Conservation (phyloP, 2,888 invertebrate species). For the Lasioglossum malachurum region DNA sequence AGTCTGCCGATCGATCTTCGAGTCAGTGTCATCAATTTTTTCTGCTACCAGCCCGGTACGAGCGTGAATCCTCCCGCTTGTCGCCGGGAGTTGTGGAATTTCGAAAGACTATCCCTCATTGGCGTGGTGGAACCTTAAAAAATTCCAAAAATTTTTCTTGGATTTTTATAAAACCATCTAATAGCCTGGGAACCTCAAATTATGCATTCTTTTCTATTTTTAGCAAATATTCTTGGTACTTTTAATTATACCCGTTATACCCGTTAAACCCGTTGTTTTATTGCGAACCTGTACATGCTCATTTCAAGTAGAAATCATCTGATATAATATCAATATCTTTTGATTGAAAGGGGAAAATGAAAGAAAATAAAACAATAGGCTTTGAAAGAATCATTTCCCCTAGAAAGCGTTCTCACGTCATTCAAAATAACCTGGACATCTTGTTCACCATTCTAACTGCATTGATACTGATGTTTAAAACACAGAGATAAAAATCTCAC, state of each 20-base stretch:
- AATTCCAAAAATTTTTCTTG: not conserved
- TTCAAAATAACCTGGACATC: not conserved
- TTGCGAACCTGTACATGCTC: not conserved
- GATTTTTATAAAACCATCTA: not conserved
- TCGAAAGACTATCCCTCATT: not conserved
- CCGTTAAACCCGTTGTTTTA: too few relatives aligned
- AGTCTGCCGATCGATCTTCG: slow-evolving; percentile 14
- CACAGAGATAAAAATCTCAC: not conserved
- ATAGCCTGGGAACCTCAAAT: not conserved
- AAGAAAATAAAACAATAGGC: not conserved
- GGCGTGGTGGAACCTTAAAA: not conserved
- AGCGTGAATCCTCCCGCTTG: not conserved
- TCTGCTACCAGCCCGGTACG: not conserved
- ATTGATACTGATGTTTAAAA: not conserved
- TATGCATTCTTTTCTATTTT: not conserved
- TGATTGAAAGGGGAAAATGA: not conserved
- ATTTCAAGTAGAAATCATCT: not conserved
- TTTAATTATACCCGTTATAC: not conserved
- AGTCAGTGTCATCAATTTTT: slow-evolving; percentile 10
- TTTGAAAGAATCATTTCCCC: not conserved
- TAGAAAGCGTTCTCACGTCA: not conserved
- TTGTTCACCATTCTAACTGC: not conserved
- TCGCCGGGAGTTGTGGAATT: not conserved
- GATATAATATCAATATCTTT: not conserved
- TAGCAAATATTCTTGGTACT: not conserved